These are phyloP conservation scores for Mesitornis unicolor DNA, from an alignment of 2,113 vertebrate genomes.

Conservation along the genomic window DNA sequence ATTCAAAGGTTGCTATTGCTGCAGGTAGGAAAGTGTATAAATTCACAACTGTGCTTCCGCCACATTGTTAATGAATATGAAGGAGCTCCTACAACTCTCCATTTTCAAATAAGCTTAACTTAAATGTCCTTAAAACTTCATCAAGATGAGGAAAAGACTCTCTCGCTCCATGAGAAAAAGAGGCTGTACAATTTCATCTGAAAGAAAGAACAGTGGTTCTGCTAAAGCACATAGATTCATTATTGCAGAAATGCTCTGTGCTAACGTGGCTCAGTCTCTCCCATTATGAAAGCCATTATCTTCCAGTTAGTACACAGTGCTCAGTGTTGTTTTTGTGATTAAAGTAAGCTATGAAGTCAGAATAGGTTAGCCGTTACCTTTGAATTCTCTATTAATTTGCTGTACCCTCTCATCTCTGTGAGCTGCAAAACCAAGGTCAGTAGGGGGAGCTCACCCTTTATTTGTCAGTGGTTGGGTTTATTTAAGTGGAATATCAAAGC, in stretches of 20 bases:
- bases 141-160: not conserved
- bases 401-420: not conserved
- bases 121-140: not conserved
- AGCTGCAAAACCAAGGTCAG: not conserved
- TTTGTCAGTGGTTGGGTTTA: not conserved
- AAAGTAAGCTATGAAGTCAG: not conserved
- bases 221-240: not conserved
- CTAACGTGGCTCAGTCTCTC: not conserved
- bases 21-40: not conserved
- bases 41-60: not conserved
- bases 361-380: not conserved
- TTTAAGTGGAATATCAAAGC: not conserved
- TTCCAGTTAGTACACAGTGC: not conserved
- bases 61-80: not conserved
- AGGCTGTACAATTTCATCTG: not conserved
- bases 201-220: not conserved
- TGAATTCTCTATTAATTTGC: not conserved
- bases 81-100: not conserved
- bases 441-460: conserved; percentile 56
- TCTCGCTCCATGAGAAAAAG: not conserved
- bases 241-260: not conserved
- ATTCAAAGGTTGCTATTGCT: not conserved
- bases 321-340: not conserved
- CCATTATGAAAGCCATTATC: not conserved
- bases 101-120: not conserved